Evolutionary conservation across 92 coral and sea anemone species (phyloP).

Genomic region (Palythoa grandiflora): DNA sequence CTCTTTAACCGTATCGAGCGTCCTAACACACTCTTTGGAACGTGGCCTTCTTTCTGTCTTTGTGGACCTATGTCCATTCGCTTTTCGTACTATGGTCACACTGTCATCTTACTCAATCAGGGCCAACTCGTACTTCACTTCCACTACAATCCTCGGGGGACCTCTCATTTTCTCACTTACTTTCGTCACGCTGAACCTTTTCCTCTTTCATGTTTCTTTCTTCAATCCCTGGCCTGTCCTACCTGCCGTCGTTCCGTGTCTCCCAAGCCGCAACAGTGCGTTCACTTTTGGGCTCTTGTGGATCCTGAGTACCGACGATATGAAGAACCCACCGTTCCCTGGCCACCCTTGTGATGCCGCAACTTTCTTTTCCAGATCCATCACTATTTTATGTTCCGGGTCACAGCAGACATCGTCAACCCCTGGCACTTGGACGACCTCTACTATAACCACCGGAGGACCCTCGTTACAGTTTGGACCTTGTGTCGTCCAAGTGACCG

Average conservation of each 20-base stretch:
- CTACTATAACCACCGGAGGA: constrained; percentile 2
- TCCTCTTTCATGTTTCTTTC: constrained; percentile 21
- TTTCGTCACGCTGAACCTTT: constrained; percentile 11
- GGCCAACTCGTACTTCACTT: constrained; percentile 25
- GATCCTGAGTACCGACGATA: no score
- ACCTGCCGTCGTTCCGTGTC: constrained; percentile 4
- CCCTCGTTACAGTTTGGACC: constrained; percentile 34
- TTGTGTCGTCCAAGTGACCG: constrained; percentile 25
- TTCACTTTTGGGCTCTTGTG: no score
- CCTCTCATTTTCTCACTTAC: constrained; percentile 32
- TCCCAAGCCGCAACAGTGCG: no score
- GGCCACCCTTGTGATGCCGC: no score
- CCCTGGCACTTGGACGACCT: constrained; percentile 36
- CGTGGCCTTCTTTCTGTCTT: constrained; percentile 23
- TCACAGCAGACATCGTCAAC: not conserved
- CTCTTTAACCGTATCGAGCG: constrained; percentile 16
- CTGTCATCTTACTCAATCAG: constrained; percentile 11
- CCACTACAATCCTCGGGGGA: constrained; percentile 22
- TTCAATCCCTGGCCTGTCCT: constrained; percentile 23
- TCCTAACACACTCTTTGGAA: constrained; percentile 17
- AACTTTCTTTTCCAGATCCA: no score
- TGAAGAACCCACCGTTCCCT: no score
- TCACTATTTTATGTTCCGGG: no score
- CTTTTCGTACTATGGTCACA: constrained; percentile 14
- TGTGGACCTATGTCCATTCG: constrained; percentile 7